Base-by-base conservation (phyloP, 92 coral and sea anemone species). In the Phenganax subtilis region DNA sequence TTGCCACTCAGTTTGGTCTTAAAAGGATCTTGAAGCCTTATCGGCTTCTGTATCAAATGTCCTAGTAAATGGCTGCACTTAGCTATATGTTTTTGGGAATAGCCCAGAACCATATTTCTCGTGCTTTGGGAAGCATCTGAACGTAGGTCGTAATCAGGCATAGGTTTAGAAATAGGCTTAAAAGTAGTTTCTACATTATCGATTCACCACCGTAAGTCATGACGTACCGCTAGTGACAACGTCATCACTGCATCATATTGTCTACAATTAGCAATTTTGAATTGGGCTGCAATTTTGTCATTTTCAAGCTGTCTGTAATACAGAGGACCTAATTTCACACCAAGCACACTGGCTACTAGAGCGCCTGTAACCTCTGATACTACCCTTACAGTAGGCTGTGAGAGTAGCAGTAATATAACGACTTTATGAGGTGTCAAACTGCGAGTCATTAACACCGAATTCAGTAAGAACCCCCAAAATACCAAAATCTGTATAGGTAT, bases 1-100 rank as follows among this genome's bases (percentile, higher is more conserved):
- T 57, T 72, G 61, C 92, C 92, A 91, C 75, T 82, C 71, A 67
- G 72, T 82, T 28, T 73, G 71, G 37, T 74, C 82, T 20, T 20
- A 20, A 20, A 20, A 20, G 25, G 25, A 20, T 20, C 25, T 20
- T 20, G 25, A 20, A 20, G 25, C 25, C 25, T 20, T 20, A 74
- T 74, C 55, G 51, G 75, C 59, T 51, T 70, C 71, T n/a, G 44
- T 51, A 31, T 20, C 25, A 20, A 20, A 20, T 20, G 25, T 20
- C 25, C 25, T 20, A 20, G 25, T 20, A 20, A 20, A 20, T 20
- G 25, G 54, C 70, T 9, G 81, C 86, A 25, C 14, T 73, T 1
- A 83, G 60, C 86, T 81, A 83, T 27, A 55, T 57, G 20, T 30
- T 16, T 55, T 53, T 81, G 20, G 51, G 54, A 2, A 16, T 10